Evolutionary conservation across 1,140 invertebrate species (phyloP).

Genomic region (Drosophila murphyi): DNA sequence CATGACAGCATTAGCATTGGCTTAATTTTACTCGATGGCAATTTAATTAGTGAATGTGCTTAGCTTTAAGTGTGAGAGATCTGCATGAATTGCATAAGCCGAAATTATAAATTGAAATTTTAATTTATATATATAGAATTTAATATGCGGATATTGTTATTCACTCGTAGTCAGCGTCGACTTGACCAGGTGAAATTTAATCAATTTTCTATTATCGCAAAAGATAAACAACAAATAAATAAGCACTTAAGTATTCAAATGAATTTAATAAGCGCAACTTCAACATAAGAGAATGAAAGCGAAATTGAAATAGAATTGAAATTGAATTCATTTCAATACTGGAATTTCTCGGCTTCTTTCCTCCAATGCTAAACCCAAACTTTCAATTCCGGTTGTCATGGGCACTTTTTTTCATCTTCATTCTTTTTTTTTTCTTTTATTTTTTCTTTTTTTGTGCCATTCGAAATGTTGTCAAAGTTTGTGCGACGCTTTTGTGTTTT

Average conservation of each 20-base stretch:
- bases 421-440: background rate
- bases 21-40: background rate
- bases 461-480: constrained; percentile 23
- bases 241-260: constrained; percentile 20
- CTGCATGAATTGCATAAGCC: no score
- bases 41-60: background rate
- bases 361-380: background rate
- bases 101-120: no score
- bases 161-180: no score
- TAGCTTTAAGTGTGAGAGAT: no score
- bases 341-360: constrained; percentile 1
- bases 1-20: background rate
- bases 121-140: no score
- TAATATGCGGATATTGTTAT: no score
- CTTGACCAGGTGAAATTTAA: background rate
- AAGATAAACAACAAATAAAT: constrained; percentile 19
- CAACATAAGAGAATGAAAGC: background rate
- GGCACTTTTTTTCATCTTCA: background rate
- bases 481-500: constrained; percentile 28
- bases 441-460: constrained; percentile 1
- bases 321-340: constrained; percentile 22
- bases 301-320: constrained; percentile 25
- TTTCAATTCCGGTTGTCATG: constrained; percentile 22
- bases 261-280: constrained; percentile 10
- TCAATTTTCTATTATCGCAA: constrained; percentile 3